Evolutionary conservation across 2,113 vertebrate species (phyloP).

Genomic region (Actinemys pallida): DNA sequence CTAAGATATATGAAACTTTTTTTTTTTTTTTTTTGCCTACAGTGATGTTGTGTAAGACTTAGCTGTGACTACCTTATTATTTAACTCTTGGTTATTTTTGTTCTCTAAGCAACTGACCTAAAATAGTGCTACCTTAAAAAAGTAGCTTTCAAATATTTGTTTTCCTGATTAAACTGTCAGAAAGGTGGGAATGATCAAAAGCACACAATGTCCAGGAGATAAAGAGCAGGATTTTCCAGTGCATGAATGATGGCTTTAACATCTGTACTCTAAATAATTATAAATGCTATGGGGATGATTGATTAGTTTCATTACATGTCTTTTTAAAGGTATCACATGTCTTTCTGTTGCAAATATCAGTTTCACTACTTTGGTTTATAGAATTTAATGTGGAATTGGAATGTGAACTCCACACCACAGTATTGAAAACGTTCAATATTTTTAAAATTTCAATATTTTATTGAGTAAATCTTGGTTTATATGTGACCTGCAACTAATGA

Average conservation of each 20-base stretch:
- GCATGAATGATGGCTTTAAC: neutral
- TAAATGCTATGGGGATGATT: neutral
- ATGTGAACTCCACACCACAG: neutral
- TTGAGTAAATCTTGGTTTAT: neutral
- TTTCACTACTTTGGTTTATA: neutral
- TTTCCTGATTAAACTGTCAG: neutral
- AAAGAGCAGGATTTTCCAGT: neutral
- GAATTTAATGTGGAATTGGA: neutral
- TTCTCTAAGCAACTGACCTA: accelerated
- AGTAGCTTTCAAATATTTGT: neutral
- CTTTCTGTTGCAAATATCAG: neutral
- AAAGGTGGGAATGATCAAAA: neutral
- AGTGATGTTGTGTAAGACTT: neutral
- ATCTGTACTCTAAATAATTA: neutral
- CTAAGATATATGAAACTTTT: neutral
- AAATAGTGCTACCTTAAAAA: neutral
- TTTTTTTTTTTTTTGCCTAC: neutral
- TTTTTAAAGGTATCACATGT: neutral
- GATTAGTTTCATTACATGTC: neutral
- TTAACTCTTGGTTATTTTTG: neutral
- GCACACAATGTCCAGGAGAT: neutral
- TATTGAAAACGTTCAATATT: neutral
- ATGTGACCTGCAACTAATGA: accelerated
- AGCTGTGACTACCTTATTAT: neutral
- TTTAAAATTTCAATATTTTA: neutral